These are phyloP conservation scores for Germaria angustata DNA, from an alignment of 2,888 invertebrate species.

Conservation along the genomic window DNA sequence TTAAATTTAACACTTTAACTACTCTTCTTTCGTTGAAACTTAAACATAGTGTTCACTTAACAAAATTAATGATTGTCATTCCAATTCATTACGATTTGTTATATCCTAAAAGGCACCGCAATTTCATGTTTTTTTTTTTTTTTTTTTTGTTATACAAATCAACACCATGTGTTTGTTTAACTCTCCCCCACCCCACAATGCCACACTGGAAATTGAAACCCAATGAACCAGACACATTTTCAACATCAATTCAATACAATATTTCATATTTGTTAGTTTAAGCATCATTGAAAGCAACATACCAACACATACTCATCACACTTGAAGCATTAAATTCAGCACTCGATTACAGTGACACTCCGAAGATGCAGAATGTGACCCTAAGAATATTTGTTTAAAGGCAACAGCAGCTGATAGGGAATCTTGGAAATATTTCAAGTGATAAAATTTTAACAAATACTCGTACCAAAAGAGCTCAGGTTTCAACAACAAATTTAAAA, in stretches of 20 bases:
- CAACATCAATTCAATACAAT: conserved; percentile 12
- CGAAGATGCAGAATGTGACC: background rate
- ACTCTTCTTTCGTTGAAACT: no score
- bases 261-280: conserved; percentile 53
- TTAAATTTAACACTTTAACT: no score
- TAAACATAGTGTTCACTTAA: background rate
- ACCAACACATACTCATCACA: conserved; percentile 32
- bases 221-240: background rate
- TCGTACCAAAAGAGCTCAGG: conserved; percentile 40
- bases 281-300: conserved; percentile 32
- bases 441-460: conserved; percentile 54
- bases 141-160: conserved; percentile 28
- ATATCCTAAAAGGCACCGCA: background rate
- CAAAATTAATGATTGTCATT: conserved; percentile 9
- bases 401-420: conserved; percentile 52
- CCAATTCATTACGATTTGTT: conserved; percentile 45
- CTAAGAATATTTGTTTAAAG: conserved; percentile 27
- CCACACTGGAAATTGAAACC: conserved; percentile 23
- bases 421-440: background rate
- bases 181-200: background rate
- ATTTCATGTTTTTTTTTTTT: background rate
- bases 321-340: conserved; percentile 63
- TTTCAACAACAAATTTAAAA: background rate
- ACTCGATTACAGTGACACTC: conserved; percentile 55
- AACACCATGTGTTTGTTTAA: conserved; percentile 44